Evolutionary conservation across 2,113 vertebrate species (phyloP).

Genomic region (Camelus dromedarius): DNA sequence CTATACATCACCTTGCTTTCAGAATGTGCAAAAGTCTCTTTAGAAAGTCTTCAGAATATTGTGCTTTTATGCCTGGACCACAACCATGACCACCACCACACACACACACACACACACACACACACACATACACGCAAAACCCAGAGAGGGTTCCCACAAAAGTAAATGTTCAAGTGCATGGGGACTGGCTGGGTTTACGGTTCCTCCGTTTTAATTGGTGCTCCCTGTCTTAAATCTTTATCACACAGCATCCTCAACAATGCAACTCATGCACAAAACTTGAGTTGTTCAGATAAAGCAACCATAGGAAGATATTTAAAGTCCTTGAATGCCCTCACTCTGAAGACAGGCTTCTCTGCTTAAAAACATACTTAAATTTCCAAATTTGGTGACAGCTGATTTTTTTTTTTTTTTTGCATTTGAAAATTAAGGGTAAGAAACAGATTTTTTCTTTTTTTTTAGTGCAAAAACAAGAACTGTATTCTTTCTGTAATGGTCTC

Average conservation of each 20-base stretch:
- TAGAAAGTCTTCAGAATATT: neutral
- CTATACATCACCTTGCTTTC: neutral
- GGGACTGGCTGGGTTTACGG: fast-evolving
- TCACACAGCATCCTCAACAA: fast-evolving
- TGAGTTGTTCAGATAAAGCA: neutral
- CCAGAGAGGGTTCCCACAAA: neutral
- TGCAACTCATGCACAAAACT: neutral
- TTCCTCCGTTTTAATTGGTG: neutral
- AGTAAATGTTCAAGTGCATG: neutral
- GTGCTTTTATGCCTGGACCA: neutral
- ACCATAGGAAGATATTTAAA: neutral
- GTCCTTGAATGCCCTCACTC: neutral
- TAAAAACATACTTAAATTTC: neutral
- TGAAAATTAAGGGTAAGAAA: neutral
- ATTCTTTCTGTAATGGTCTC: neutral
- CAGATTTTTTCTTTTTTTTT: neutral
- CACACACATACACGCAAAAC: neutral
- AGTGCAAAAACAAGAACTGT: fast-evolving
- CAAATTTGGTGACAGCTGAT: fast-evolving
- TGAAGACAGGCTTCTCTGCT: no score
- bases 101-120: no score
- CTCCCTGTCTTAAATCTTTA: neutral
- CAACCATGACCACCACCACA: no score
- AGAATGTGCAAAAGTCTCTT: neutral
- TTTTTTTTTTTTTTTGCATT: no score